Evolutionary conservation across 2,797 vertebrate genomes (phyloP), one percentile per base, ranked within the genome.

Genomic region (Pelodytes ibericus): DNA sequence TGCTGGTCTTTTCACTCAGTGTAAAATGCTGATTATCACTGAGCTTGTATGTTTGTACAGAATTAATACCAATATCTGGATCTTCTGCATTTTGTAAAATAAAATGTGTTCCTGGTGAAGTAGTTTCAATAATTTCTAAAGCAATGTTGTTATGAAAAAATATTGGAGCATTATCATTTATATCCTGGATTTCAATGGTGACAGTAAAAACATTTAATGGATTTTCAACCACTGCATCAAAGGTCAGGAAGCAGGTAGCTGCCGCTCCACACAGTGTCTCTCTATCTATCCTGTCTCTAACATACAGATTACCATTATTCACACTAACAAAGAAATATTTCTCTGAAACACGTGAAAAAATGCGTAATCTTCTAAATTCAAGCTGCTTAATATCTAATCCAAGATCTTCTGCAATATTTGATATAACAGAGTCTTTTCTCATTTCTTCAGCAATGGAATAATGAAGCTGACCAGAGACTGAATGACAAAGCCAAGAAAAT

Each of bases 81-180:
- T 99, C 97, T 80, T 95, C 94, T 0, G 97, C 97, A 18, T 94
- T 94, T 75, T 98, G 95, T 87, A 99, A 84, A 25, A 94, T 94
- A 80, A 98, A 97, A 70, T 87, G 87, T 0, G 95, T 87, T 4
- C 94, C 96, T 25, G 90, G 89, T 1, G 92, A 86, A 5, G 95
- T 94, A 36, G 95, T 95, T 80, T 99, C 97, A 0, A 61, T 75
- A 22, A 86, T 83, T 66, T 83, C 82, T 53, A 86, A 29, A 49
- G 79, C 49, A 0, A 81, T 27, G 20, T 81, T 81, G n/a, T 84
- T 66, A 2, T 57, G 56, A 25, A 77, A 82, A 65, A 86, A 87
- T 56, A 75, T 79, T 1, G 83, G 84, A 0, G 74, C 22, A 65
- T 84, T 87, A 59, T 87, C 84, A 11, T 89, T 88, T 7, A 84